Percentiles rank a stretch among this genome's conserved stretches.
Evolutionary conservation across 2,113 vertebrate genomes (phyloP).

Genomic region (Chamaea fasciata): DNA sequence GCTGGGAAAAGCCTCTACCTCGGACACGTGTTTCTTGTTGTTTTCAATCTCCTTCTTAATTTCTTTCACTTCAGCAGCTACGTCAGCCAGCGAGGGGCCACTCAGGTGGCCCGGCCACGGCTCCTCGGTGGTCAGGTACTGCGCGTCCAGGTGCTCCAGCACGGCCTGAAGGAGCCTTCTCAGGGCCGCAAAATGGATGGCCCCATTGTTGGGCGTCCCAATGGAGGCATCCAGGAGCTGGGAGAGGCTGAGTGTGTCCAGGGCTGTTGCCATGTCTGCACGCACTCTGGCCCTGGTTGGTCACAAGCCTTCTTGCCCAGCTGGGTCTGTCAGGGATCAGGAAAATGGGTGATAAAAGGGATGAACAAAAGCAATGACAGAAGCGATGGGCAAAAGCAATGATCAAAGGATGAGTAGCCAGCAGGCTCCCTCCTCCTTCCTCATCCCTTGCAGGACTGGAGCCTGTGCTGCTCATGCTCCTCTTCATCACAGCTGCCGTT

Average conservation of each 20-base stretch:
- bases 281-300: neutral
- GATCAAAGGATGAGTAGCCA: neutral
- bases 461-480: too few relatives aligned
- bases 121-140: neutral
- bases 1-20: too few relatives aligned
- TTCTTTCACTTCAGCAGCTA: too few relatives aligned
- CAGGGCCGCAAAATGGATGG: neutral
- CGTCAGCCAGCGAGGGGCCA: neutral
- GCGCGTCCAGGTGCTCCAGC: neutral
- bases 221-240: neutral
- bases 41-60: too few relatives aligned
- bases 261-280: neutral
- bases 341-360: too few relatives aligned
- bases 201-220: fast-evolving
- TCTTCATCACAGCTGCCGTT: too few relatives aligned
- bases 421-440: too few relatives aligned
- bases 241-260: neutral
- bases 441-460: too few relatives aligned
- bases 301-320: neutral
- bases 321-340: neutral
- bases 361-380: neutral
- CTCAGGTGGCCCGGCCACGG: neutral
- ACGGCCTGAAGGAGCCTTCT: neutral
- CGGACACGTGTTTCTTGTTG: too few relatives aligned
- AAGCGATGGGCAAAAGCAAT: too few relatives aligned